Evolutionary conservation across 2,888 invertebrate species (phyloP).

Genomic region (Eurois occulta): DNA sequence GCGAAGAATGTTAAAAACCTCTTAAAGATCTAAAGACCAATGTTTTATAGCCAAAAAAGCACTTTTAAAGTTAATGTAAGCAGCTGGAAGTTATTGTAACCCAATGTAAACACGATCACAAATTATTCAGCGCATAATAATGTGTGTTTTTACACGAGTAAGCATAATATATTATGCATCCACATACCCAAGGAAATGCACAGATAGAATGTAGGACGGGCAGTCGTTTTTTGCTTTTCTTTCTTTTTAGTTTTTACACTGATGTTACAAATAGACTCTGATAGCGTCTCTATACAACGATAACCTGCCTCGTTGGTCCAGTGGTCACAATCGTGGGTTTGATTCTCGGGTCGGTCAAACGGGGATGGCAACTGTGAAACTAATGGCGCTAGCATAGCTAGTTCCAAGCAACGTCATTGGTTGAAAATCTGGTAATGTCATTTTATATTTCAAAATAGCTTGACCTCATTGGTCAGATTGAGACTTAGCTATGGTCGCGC

Average conservation of each 20-base stretch:
- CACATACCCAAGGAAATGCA: constrained; percentile 19
- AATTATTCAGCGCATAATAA: constrained; percentile 46
- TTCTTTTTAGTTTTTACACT: background rate
- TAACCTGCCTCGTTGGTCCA: no score
- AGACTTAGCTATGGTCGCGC: no score
- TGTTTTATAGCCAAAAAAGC: background rate
- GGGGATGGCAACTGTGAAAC: no score
- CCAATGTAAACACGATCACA: constrained; percentile 20
- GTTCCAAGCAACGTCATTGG: no score
- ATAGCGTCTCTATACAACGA: background rate
- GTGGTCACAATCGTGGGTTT: no score
- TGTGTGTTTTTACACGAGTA: constrained; percentile 23
- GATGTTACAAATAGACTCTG: background rate
- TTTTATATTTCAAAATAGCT: no score
- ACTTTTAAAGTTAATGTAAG: constrained; percentile 7
- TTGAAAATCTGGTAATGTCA: no score
- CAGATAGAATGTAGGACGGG: background rate
- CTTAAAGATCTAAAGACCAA: background rate
- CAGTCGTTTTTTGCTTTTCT: background rate
- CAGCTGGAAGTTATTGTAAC: constrained; percentile 30
- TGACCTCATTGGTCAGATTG: no score
- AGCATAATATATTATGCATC: constrained; percentile 12
- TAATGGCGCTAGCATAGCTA: no score
- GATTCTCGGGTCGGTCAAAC: no score
- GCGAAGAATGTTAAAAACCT: background rate